These are phyloP conservation scores for Lordiphosa collinella DNA, from an alignment of 1,140 invertebrate species.

Conservation along the genomic window DNA sequence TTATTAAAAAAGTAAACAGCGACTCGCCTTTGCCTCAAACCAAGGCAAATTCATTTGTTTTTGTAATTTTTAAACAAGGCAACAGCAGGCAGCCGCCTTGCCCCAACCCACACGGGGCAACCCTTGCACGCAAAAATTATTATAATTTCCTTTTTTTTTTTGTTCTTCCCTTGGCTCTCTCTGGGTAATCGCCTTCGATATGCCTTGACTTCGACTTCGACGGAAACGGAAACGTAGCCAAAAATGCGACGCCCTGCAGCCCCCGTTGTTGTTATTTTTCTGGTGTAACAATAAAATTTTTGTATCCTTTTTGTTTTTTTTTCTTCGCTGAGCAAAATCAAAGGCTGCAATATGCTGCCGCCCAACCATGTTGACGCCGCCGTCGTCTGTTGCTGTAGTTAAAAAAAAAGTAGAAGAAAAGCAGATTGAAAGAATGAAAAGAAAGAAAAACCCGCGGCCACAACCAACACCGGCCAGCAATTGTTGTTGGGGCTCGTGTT, in stretches of 20 bases:
- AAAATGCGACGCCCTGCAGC: slow-evolving; percentile 69
- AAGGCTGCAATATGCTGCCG: slow-evolving; percentile 68
- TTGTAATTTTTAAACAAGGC: slow-evolving; percentile 44
- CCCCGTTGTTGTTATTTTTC: slow-evolving; percentile 66
- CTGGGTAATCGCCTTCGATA: slow-evolving; percentile 58
- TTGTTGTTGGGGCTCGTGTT: slow-evolving; percentile 38
- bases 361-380: slow-evolving; percentile 51
- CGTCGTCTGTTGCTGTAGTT: slow-evolving; percentile 48
- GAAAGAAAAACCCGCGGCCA: slow-evolving; percentile 32
- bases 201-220: slow-evolving; percentile 54
- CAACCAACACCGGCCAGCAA: slow-evolving; percentile 60
- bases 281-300: slow-evolving; percentile 72
- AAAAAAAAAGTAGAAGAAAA: slow-evolving; percentile 20
- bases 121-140: slow-evolving; percentile 48
- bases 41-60: slow-evolving; percentile 6
- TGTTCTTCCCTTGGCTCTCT: slow-evolving; percentile 9
- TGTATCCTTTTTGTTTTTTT: slow-evolving; percentile 26
- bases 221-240: slow-evolving; percentile 74
- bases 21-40: slow-evolving; percentile 17
- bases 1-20: slow-evolving; percentile 70
- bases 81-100: slow-evolving; percentile 3
- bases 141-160: slow-evolving; percentile 54
- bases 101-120: not conserved
- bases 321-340: slow-evolving; percentile 43
- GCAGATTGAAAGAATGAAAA: not conserved